Base-by-base conservation (phyloP, 2,888 invertebrate species). In the Megamerina dolium region DNA sequence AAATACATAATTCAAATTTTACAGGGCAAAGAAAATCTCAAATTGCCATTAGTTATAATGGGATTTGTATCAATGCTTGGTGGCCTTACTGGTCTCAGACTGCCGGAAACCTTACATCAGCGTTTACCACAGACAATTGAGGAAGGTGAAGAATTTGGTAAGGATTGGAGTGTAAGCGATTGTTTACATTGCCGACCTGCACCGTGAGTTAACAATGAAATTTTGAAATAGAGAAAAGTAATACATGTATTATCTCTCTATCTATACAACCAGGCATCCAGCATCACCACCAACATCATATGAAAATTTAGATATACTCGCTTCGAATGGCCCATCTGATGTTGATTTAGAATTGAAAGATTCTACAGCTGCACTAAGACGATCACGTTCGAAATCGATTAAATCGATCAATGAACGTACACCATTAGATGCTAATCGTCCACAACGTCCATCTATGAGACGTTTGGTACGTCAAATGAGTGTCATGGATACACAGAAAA, bases 71-170 rank as follows among this genome's bases (percentile, higher is more conserved):
- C 89, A 1, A 83, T 90, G 26, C 69, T 89, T 31, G 91, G 90
- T 5, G 90, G 90, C 3, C 61, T 90, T 44, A 82, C 84, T 2
- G 86, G 87, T 0, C 74, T 91, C 5, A 76, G 90, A 16, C 68
- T 92, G 49, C 91, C 91, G 0, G 91, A 92, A 74, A 92, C 91
- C 1, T 70, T 91, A 23, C 86, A 91, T 63, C 79, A 85, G 57
- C 79, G 84, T 3, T 66, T 92, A 50, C 90, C 91, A 0, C 88
- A 91, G 70, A 90, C 89, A 0, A 77, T 89, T 6, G 88, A 87
- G 64, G 91, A 92, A 65, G 90, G 90, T 2, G 91, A 91, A 66
- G 79, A 83, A 57, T 89, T 90, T 61, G 90, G 89, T 23, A 87
- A 86, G 67, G 77, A 87, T 58, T 90, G 88, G 82, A 79, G 80